Evolutionary conservation across 2,797 vertebrate species (phyloP).

Genomic region (Esox masquinongy): DNA sequence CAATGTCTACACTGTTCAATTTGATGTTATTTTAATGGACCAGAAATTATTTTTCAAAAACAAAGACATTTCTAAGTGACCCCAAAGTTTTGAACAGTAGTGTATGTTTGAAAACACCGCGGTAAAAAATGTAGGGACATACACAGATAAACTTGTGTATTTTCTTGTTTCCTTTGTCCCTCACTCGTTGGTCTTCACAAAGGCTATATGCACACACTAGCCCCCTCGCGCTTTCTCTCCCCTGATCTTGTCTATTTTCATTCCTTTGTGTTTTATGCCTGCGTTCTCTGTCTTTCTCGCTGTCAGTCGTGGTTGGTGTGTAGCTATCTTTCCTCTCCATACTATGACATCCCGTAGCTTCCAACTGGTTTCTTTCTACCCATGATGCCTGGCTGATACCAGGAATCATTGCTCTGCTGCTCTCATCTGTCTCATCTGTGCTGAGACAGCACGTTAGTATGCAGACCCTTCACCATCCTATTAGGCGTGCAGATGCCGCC

Average conservation of each 20-base stretch:
- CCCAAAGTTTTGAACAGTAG: too few species aligned
- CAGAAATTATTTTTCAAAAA: too few species aligned
- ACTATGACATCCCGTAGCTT: background rate
- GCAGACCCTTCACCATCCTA: too few species aligned
- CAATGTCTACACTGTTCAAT: too few species aligned
- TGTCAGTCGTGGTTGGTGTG: background rate
- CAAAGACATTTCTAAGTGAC: too few species aligned
- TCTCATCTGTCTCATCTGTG: background rate
- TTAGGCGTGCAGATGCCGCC: background rate
- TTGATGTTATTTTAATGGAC: too few species aligned
- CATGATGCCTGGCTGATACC: background rate
- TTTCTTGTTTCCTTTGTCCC: slow-evolving; percentile 15
- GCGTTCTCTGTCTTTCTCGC: too few species aligned
- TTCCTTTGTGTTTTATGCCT: background rate
- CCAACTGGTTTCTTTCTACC: background rate
- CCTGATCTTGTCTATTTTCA: background rate
- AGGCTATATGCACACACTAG: background rate
- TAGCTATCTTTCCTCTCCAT: too few species aligned
- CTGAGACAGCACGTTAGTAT: too few species aligned
- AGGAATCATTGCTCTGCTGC: background rate
- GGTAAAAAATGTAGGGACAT: too few species aligned
- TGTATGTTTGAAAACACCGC: too few species aligned
- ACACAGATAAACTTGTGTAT: too few species aligned
- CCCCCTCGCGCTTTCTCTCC: background rate
- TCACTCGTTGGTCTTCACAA: background rate